Conservation (phyloP, 2,797 vertebrate genomes). For the Hirundo rustica region DNA sequence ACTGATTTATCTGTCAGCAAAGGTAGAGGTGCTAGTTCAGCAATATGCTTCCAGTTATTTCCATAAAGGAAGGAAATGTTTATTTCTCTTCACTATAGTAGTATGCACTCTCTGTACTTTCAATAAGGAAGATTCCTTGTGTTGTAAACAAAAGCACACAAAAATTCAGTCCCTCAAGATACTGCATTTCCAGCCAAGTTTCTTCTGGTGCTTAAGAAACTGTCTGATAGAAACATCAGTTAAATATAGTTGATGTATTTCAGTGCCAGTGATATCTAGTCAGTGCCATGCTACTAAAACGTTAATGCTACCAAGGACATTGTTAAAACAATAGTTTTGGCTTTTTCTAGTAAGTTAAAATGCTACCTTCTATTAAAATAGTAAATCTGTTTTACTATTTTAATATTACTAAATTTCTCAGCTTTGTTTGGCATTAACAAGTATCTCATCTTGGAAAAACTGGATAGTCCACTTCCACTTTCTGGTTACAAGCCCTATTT, state of each 20-base stretch:
- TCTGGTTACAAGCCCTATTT: background rate
- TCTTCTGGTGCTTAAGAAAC: background rate
- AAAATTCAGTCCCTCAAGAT: background rate
- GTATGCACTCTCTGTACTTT: background rate
- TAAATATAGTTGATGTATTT: background rate
- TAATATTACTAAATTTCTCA: background rate
- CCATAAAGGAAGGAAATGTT: background rate
- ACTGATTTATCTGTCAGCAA: background rate
- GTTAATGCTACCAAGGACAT: accelerated
- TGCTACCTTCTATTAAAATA: background rate
- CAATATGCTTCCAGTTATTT: background rate
- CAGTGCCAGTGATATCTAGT: background rate
- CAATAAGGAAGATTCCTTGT: background rate
- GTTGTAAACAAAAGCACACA: background rate
- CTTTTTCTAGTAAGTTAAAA: background rate
- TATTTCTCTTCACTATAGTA: background rate
- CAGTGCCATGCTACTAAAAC: background rate
- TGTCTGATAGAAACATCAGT: background rate
- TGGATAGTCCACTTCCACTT: background rate
- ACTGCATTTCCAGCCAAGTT: background rate
- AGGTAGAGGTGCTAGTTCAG: background rate
- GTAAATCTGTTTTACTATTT: background rate
- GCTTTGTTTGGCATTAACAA: background rate
- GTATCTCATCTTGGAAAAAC: background rate
- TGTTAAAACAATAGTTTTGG: background rate